Evolutionary conservation across 2,888 invertebrate species (phyloP), one percentile per base, ranked within the genome.

Genomic region (Melanchra persicariae): DNA sequence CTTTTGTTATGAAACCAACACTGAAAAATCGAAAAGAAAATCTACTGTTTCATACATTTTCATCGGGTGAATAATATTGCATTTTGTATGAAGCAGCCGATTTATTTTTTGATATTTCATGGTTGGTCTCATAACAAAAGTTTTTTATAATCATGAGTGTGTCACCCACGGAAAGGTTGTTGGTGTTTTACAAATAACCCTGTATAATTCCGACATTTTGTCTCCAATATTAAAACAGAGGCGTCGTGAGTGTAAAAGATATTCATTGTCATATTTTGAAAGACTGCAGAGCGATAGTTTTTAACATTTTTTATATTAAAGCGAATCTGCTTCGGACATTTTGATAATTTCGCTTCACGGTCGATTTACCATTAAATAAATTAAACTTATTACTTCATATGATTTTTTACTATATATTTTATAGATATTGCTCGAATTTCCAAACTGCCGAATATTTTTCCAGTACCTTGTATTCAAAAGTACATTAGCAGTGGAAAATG

Each of bases 251-350:
- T 59, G 70, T 70, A 12, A 9, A 40, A 30, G 19, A 17, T 15
- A 22, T 47, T 30, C 12, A 6, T 47, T 60, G 51, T 58, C 34
- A 58, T 7, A 26, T 45, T 70, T 70, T 62, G 37, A 60, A 59
- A 40, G 45, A 10, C 1, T 79, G 74, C 74, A 5, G 22, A 24
- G 78, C 78, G 63, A 60, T 59, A 47, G 74, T 64, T 77, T 51
- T 15, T 52, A 30, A 45, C 10, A 22, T 45, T 55, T 58, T 52
- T 17, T 30, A 10, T 24, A 15, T 17, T 9, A 26, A 40, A 60
- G 76, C 43, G 76, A 37, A 51, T 72, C 79, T 83, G 83, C 73
- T 30, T 83, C 74, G 83, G 83, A 83, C 84, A 75, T 49, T 43
- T 49, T 2, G 9, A 24, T 9, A 26, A 15, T 40, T 34, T 45